Percentiles rank a stretch among this genome's conserved stretches.
Conservation (phyloP, 2,888 invertebrate genomes). For the Hydroisotoma schaefferi region DNA sequence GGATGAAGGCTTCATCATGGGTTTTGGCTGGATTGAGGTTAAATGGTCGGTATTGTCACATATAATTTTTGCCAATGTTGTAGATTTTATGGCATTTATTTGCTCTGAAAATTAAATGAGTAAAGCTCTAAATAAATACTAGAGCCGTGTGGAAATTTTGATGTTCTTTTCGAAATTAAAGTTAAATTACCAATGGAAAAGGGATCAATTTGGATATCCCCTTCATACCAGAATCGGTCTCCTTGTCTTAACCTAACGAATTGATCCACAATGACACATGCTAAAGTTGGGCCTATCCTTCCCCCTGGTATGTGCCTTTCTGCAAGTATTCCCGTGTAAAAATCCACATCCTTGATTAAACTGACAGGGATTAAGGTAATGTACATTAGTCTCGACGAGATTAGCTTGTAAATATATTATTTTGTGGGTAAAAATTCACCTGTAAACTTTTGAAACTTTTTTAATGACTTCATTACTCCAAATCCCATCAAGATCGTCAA, state of each 20-base stretch:
- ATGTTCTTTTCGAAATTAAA: neutral
- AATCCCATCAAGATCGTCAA: slow-evolving; percentile 68
- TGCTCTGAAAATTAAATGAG: slow-evolving; percentile 13
- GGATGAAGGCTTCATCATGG: neutral
- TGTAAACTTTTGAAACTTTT: slow-evolving; percentile 33
- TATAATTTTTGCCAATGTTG: slow-evolving; percentile 68
- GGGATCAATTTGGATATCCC: slow-evolving; percentile 60
- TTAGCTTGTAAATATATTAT: neutral
- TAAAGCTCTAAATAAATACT: slow-evolving; percentile 1
- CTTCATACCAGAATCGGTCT: slow-evolving; percentile 88
- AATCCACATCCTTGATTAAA: slow-evolving; percentile 76
- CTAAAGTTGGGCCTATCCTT: slow-evolving; percentile 78
- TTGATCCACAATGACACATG: slow-evolving; percentile 80
- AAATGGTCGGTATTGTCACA: slow-evolving; percentile 67
- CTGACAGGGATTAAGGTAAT: slow-evolving; percentile 51
- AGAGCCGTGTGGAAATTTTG: slow-evolving; percentile 3
- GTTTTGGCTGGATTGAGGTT: neutral
- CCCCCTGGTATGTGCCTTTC: slow-evolving; percentile 69
- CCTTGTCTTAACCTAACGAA: slow-evolving; percentile 74
- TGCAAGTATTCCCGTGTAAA: slow-evolving; percentile 82
- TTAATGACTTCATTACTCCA: slow-evolving; percentile 54
- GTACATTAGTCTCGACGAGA: neutral
- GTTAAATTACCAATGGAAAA: slow-evolving; percentile 60
- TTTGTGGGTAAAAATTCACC: slow-evolving; percentile 15
- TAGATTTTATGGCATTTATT: slow-evolving; percentile 52